Evolutionary conservation across 2,888 invertebrate genomes (phyloP), one percentile per base, ranked within the genome.

Genomic region (Merodon equestris): DNA sequence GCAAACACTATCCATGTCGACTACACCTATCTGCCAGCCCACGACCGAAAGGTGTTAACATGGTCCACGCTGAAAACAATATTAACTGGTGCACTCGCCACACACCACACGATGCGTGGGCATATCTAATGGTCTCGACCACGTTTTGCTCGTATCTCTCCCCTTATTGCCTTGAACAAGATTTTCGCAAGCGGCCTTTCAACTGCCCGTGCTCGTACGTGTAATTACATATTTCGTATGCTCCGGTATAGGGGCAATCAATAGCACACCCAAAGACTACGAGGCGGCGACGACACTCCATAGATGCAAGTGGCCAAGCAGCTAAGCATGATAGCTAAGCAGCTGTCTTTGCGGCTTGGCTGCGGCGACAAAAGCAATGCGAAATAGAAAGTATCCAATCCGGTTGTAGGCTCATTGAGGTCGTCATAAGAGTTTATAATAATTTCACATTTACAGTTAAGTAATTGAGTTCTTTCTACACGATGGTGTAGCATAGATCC

Each of bases 371-470:
- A 27, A 27, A 7, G 27, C 27, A 27, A 27, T 40, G 45, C 53
- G 61, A 76, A 76, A 76, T 76, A 76, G 76, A 72, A 72, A 77
- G 71, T 71, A 45, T 27, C 7, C 51, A 60, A 66, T 71, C 71
- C 66, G 61, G 61, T 72, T 71, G 56, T 64, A 51, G 47, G 45
- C 36, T 17, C 56, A 36, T 47, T 54, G n/a, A 66, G 50, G 36
- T 40, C 42, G 38, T 38, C 50, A 61, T 61, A 56, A 27, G 1
- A 51, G 1, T 27, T 27, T 27, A 44, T n/a, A 38, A 42, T 50
- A 44, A 57, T 75, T 17, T 54, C 36, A 58, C 70, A 70, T 75
- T 74, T 74, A 34, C 48, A 61, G 38, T 56, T 68, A 27, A 27
- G 27, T 27, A 27, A 27, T 27, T 27, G 27, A 7, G 27, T 27